A percentile compares a stretch with the other conserved stretches of the same genome.
Conservation (phyloP, 1,140 invertebrate genomes). For the Kradibia gibbosae region DNA sequence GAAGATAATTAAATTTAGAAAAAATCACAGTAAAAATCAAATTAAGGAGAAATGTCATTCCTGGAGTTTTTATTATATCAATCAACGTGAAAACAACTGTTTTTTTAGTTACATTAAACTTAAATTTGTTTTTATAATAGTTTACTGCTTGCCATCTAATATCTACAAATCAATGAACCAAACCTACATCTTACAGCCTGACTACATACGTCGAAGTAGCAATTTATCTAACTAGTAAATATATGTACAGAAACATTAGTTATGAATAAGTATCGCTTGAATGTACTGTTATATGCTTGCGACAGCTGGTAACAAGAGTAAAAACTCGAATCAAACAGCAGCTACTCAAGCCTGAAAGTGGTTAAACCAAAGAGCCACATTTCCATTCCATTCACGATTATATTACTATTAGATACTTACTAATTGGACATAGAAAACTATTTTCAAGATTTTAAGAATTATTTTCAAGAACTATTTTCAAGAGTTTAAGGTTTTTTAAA, state of each 20-base stretch:
- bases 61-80: no score
- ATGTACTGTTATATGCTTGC: background rate
- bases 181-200: background rate
- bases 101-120: no score
- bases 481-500: no score
- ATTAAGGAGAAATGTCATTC: no score
- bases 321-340: background rate
- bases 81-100: no score
- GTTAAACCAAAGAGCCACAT: background rate
- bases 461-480: background rate
- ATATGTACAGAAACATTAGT: slow-evolving; percentile 3
- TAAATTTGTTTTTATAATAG: no score
- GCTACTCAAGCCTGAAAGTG: background rate
- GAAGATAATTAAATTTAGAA: no score
- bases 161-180: background rate
- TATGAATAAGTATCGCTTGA: slow-evolving; percentile 13
- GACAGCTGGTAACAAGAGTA: background rate
- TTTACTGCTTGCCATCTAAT: background rate
- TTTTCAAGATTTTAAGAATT: background rate
- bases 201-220: slow-evolving; percentile 9
- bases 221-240: background rate
- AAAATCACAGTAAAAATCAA: no score
- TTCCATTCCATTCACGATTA: background rate
- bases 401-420: no score
- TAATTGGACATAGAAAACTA: background rate